These are phyloP conservation scores for Dastarcus helophoroides DNA, from an alignment of 2,888 invertebrate genomes.

Conservation along the genomic window DNA sequence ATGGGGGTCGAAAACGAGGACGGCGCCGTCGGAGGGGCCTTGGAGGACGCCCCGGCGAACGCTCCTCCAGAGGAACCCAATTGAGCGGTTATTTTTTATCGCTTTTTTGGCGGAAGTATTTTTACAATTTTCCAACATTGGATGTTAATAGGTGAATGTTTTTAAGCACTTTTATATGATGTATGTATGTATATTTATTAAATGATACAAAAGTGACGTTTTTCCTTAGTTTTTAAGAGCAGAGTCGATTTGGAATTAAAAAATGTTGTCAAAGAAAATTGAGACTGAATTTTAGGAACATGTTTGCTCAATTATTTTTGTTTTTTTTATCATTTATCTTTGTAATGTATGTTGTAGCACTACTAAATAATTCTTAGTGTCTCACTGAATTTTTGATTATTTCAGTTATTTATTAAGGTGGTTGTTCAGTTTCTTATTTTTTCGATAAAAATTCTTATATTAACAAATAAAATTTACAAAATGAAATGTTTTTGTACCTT, in stretches of 20 bases:
- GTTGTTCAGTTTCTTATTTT: neutral
- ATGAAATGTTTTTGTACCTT: too few species aligned
- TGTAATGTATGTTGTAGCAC: neutral
- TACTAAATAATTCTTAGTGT: too few species aligned
- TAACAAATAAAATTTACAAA: neutral
- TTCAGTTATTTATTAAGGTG: slow-evolving; percentile 1
- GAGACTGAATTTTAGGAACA: too few species aligned
- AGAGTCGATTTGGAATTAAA: too few species aligned
- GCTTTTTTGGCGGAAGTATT: too few species aligned
- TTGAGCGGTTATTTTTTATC: slow-evolving; percentile 9
- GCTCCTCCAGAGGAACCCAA: slow-evolving; percentile 29
- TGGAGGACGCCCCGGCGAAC: slow-evolving; percentile 28
- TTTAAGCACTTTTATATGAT: neutral
- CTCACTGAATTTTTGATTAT: neutral
- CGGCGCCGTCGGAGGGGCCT: slow-evolving; percentile 30
- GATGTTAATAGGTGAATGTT: neutral
- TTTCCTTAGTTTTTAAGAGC: too few species aligned
- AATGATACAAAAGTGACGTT: too few species aligned
- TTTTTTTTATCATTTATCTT: neutral
- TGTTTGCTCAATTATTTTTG: too few species aligned
- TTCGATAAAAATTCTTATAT: neutral
- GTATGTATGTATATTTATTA: too few species aligned
- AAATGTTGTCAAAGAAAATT: too few species aligned
- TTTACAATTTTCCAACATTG: slow-evolving; percentile 4
- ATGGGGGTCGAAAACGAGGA: slow-evolving; percentile 30